These are phyloP conservation scores for Philhelius pedissequus DNA, from an alignment of 2,888 invertebrate genomes.

Conservation along the genomic window DNA sequence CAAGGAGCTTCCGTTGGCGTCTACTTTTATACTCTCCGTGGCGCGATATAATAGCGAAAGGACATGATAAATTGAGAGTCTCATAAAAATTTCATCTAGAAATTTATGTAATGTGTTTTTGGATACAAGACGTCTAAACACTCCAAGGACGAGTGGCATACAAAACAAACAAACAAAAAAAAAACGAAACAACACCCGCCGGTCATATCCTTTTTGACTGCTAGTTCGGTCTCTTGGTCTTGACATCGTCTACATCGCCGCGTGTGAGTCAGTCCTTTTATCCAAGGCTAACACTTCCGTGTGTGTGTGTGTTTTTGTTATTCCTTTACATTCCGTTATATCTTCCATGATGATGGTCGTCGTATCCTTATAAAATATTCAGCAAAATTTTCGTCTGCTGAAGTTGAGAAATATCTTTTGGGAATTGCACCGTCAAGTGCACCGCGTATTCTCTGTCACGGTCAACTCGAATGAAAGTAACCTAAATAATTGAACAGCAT, in stretches of 20 bases:
- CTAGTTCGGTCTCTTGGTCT: slow-evolving; percentile 3
- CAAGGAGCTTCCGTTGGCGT: not conserved
- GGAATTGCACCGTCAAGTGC: slow-evolving; percentile 21
- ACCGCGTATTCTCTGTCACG: slow-evolving; percentile 46
- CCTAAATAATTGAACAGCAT: slow-evolving; percentile 60
- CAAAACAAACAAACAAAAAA: not conserved
- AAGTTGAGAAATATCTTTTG: slow-evolving; percentile 59
- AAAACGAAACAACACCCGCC: slow-evolving; percentile 35
- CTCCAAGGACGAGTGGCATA: not conserved
- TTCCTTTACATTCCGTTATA: not conserved
- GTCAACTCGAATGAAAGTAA: slow-evolving; percentile 56
- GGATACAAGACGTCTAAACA: slow-evolving; percentile 53
- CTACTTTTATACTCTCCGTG: slow-evolving; percentile 22
- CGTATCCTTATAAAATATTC: slow-evolving; percentile 66
- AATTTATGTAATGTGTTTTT: slow-evolving; percentile 68
- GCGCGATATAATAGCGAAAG: slow-evolving; percentile 48
- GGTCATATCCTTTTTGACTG: slow-evolving; percentile 46
- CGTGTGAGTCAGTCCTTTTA: slow-evolving; percentile 21
- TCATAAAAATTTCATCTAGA: slow-evolving; percentile 67
- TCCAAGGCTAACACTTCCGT: slow-evolving; percentile 12
- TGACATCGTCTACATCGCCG: slow-evolving; percentile 26
- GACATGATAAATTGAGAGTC: slow-evolving; percentile 68
- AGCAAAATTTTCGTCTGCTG: slow-evolving; percentile 51
- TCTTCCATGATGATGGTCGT: not conserved
- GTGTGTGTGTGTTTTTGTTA: not conserved